phyloP scores from a whole-genome alignment of 2,797 vertebrate genomes.

The Enteromius afrohamiltoni region DNA sequence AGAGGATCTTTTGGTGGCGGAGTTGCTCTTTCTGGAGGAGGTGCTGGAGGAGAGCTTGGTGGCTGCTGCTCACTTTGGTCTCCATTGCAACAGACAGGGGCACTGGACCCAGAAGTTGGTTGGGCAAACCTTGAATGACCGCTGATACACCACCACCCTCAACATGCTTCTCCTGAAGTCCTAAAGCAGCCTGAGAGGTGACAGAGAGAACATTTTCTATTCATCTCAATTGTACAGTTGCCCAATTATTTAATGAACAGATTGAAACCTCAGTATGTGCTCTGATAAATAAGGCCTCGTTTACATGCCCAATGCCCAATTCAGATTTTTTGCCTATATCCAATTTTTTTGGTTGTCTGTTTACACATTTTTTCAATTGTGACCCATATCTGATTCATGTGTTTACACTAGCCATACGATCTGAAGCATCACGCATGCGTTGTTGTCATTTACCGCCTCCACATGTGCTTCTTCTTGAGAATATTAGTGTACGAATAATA shows the following conservation, averaged over 20 bases:
- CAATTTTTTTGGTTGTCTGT: too few species aligned
- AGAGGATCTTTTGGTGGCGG: constrained; percentile 94
- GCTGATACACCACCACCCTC: constrained; percentile 73
- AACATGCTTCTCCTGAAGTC: constrained; percentile 88
- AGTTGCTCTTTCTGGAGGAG: constrained; percentile 96
- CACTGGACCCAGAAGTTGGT: constrained; percentile 85
- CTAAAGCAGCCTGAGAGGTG: constrained; percentile 82
- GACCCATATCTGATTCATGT: too few species aligned
- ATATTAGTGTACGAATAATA: too few species aligned
- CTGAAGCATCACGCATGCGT: too few species aligned
- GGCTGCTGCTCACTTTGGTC: constrained; percentile 92
- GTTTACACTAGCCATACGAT: too few species aligned
- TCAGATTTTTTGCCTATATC: too few species aligned
- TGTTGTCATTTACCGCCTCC: too few species aligned
- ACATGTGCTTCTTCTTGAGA: too few species aligned
- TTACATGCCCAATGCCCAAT: too few species aligned
- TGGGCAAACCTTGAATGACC: constrained; percentile 83
- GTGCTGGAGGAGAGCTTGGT: constrained; percentile 97
- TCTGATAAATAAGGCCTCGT: not conserved
- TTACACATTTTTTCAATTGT: too few species aligned
- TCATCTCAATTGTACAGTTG: not conserved
- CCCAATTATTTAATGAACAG: not conserved
- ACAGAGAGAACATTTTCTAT: not conserved
- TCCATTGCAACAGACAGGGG: constrained; percentile 85
- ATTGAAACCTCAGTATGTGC: not conserved